Base-by-base conservation (phyloP, 2,888 invertebrate genomes). In the Conops quadrifasciatus region DNA sequence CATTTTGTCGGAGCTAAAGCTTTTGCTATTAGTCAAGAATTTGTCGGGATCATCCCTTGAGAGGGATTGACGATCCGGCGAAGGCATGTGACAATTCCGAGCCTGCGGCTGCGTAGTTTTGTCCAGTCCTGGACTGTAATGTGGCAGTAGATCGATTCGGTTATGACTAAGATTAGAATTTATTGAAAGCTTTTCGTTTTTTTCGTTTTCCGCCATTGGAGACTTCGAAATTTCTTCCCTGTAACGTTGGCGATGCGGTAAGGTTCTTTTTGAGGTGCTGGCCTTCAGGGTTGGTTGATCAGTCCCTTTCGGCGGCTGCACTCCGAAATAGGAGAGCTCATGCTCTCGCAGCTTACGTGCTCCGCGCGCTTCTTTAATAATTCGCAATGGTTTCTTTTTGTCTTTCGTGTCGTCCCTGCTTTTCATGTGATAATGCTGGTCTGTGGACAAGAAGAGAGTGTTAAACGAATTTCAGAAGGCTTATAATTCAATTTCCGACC, bases 261-360 rank as follows among this genome's bases (percentile, higher is more conserved):
- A 45, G 5, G 75, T 74, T 76, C 74, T 75, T 45, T 75, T 67
- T 51, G 67, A 67, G 47, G 67, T 73, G 70, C 7, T 56, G 16
- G 43, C 13, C 7, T 36, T 45, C 36, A 72, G 26, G 30, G 62
- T 60, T n/a, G 63, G 66, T 68, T 69, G 30, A 24, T 59, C 51
- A 53, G 15, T 63, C 65, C 58, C 24, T 58, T 43, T 56, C 2
- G 58, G 51, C 64, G 77, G 72, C 67, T 82, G 81, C 19, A 87
- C 79, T 36, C 90, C 90, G 77, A 90, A 90, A 79, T 89, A 90
- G 72, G 89, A 89, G 62, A 90, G 84, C 78, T 90, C 90, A 74
- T 88, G 90, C 59, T 89, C 88, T 72, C 88, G 86, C 56, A 90
- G 83, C 81, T 89, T 87, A 75, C 90, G 83, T 63, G 86, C 83